A percentile compares a stretch with the other conserved stretches of the same genome.
Conservation (phyloP, 1,140 invertebrate species). For the Psilanteris sp. region DNA sequence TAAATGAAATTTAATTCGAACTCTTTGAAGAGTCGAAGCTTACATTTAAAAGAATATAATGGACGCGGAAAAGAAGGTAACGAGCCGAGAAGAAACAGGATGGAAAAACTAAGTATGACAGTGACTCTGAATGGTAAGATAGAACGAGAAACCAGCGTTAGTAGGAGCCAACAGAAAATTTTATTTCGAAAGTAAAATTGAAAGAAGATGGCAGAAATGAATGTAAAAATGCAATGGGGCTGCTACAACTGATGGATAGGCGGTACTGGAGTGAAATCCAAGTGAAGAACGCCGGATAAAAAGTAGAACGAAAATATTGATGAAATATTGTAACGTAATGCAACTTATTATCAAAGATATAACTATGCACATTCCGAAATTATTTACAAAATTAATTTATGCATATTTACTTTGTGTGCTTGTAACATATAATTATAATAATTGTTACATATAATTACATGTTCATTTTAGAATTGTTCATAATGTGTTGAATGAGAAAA, state of each 20-base stretch:
- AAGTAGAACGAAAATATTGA: conserved; percentile 34
- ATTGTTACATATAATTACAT: no score
- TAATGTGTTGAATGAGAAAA: no score
- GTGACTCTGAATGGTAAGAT: conserved; percentile 24
- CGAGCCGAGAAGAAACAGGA: conserved; percentile 23
- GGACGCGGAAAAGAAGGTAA: conserved; percentile 41
- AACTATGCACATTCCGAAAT: no score
- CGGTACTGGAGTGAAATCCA: conserved; percentile 26
- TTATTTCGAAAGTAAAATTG: conserved; percentile 42
- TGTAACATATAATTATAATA: no score
- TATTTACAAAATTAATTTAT: not conserved
- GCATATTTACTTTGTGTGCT: no score
- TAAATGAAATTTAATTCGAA: conserved; percentile 47
- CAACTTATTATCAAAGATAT: no score
- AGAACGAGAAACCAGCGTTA: conserved; percentile 13
- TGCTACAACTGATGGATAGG: conserved; percentile 36
- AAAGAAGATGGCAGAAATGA: conserved; percentile 32
- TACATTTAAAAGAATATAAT: conserved; percentile 47
- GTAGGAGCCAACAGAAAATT: conserved; percentile 32
- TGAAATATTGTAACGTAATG: conserved; percentile 11
- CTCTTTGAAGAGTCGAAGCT: conserved; percentile 32
- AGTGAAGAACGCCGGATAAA: conserved; percentile 16
- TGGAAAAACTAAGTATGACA: conserved; percentile 40
- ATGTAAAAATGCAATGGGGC: conserved; percentile 27
- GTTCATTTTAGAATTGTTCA: no score